Conservation (phyloP, 2,797 vertebrate genomes). For the Channallabes apus region DNA sequence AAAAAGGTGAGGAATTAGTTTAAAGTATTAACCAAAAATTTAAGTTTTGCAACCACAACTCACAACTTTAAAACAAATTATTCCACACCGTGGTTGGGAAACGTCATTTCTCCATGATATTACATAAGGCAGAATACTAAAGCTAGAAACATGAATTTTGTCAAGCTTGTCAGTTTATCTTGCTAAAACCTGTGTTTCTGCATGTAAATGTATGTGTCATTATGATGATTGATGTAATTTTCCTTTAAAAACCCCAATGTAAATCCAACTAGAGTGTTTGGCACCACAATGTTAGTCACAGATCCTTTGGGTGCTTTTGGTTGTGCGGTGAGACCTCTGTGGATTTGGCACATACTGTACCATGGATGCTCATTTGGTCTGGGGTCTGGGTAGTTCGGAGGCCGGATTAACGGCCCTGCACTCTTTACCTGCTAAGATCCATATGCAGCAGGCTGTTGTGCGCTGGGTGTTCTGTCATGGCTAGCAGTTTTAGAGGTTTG, state of each 20-base stretch:
- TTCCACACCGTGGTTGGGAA: not conserved
- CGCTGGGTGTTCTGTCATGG: no score
- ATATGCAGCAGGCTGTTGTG: no score
- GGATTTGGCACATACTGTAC: no score
- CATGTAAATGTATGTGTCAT: not conserved
- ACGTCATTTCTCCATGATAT: not conserved
- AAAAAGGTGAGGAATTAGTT: not conserved
- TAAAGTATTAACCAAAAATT: not conserved
- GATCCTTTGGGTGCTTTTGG: no score
- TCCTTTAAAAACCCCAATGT: not conserved
- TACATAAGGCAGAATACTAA: not conserved
- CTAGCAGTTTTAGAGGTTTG: no score
- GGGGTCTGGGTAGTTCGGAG: no score
- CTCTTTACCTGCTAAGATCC: no score
- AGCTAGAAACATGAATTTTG: not conserved
- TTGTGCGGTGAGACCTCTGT: no score
- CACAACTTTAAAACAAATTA: not conserved
- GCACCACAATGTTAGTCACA: no score
- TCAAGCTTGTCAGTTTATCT: not conserved
- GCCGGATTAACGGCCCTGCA: no score
- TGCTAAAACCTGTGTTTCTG: not conserved
- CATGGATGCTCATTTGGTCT: no score
- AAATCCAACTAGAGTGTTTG: not conserved
- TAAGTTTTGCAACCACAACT: not conserved
- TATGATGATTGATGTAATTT: not conserved